Evolutionary conservation across 2,888 invertebrate species (phyloP), one percentile per base, ranked within the genome.

Genomic region (Phyllotreta striolata): DNA sequence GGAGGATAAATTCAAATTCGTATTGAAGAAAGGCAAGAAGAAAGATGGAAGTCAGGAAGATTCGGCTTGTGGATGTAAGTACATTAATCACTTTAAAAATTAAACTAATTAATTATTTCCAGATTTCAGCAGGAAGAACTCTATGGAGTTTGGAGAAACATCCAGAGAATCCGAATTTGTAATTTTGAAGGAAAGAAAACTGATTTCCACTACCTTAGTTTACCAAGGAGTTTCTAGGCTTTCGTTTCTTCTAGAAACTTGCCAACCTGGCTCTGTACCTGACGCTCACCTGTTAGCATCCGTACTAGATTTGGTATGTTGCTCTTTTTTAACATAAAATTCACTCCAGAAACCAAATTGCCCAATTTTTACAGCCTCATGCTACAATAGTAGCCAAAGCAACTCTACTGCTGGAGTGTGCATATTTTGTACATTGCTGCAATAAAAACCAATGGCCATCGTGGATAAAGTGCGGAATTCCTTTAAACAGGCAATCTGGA

Each of bases 361-460:
- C 24, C n/a, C 13, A 6, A 12, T 39, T 57, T 9, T 54, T 43
- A 44, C 39, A 94, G 90, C 93, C 98, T 37, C 91, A 96, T 80
- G 96, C 98, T 0, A 96, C 98, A 0, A 90, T 98, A 0, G 91
- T 98, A 0, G 89, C 96, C 0, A 85, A 98, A 77, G 98, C 99
- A 3, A 91, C 95, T 0, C 87, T 98, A 58, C 83, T 98, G 6
- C 81, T 99, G 66, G 99, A 99, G 82, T 98, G 98, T 80, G 92
- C 97, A 0, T 92, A 97, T 79, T 92, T 98, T 73, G 98, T 99
- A 1, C 97, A 98, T 78, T 90, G 95, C 70, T 99, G 99, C 81
- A 99, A 98, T 81, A 94, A 95, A 78, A 98, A 98, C 0, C 95
- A 96, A 73, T 99, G 99, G 99, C 98, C 99, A 0, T 89, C 91